Evolutionary conservation across 2,797 vertebrate species (phyloP).

Genomic region (Fistularia tabacaria): DNA sequence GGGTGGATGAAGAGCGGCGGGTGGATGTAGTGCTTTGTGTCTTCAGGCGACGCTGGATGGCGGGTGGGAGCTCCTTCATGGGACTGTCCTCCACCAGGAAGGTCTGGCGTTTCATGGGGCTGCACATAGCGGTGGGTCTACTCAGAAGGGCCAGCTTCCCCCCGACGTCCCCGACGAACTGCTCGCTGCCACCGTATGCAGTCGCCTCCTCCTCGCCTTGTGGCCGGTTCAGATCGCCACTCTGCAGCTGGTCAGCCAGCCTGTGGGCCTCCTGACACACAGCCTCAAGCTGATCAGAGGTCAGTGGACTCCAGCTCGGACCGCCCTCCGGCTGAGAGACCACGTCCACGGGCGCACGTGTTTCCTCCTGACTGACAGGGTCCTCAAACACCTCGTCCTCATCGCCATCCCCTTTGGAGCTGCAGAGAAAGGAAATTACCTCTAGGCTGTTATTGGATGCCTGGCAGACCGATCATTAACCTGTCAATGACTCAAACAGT

Average conservation of each 20-base stretch:
- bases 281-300: slow-evolving; percentile 81
- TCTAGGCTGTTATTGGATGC: neutral
- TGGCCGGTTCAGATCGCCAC: slow-evolving; percentile 6
- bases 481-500: too few relatives aligned
- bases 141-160: slow-evolving; percentile 75
- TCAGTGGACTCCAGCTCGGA: slow-evolving; percentile 78
- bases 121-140: slow-evolving; percentile 54
- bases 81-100: slow-evolving; percentile 83
- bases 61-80: slow-evolving; percentile 74
- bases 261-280: slow-evolving; percentile 85
- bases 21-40: slow-evolving; percentile 14
- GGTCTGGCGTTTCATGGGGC: slow-evolving; percentile 85
- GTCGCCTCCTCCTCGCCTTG: neutral
- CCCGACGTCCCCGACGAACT: slow-evolving; percentile 75
- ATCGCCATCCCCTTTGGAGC: slow-evolving; percentile 75
- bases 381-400: slow-evolving; percentile 87
- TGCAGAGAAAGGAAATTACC: slow-evolving; percentile 38
- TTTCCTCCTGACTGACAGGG: slow-evolving; percentile 75
- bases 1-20: slow-evolving; percentile 24
- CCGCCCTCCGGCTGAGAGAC: slow-evolving; percentile 20
- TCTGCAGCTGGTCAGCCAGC: slow-evolving; percentile 78
- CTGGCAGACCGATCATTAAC: neutral
- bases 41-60: slow-evolving; percentile 65
- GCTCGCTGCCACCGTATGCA: slow-evolving; percentile 45
- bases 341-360: slow-evolving; percentile 67